Evolutionary conservation across 2,888 invertebrate species (phyloP), one percentile per base, ranked within the genome.

Genomic region (Apoda limacodes): DNA sequence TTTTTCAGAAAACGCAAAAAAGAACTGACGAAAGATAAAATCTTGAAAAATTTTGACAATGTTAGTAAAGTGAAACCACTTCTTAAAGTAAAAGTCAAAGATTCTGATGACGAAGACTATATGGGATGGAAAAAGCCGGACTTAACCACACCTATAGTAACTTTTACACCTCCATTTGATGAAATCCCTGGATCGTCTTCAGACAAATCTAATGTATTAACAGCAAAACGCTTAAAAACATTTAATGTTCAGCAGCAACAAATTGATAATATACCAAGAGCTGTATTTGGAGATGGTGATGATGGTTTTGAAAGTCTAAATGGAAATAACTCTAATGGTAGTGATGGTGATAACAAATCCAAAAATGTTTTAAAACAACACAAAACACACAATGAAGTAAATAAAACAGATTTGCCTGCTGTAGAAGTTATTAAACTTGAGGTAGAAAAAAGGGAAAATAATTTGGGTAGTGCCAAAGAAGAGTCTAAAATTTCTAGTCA

Each of bases 231-330:
- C 39, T 47, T 80, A 33, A 76, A 78, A 50, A 70, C 61, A n/a
- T 74, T 75, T 34, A 76, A 76, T 35, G 62, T 72, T 9, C 48
- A 66, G 34, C 68, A 69, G 33, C 60, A 60, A 30, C 50, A 58
- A 24, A 55, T 60, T 33, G 47, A 53, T 14, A 60, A 58, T 22
- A 46, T 56, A 21, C 53, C 60, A 1, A 55, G 59, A 49, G 58
- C 63, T 0, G 52, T 60, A 29, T 60, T 75, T 24, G 71, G 72
- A 14, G 82, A 82, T 36, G 81, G 91, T 55, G 93, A 93, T 54
- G 92, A 93, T 55, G 93, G 92, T 9, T 92, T 93, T 52, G 93
- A 93, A 70, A 92, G 92, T 60, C 82, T 93, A 5, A 92, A 90
- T 50, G 91, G 91, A 6, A 91, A 91, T 56, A 89, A 88, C 42